phyloP scores from a whole-genome alignment of 2,888 invertebrate genomes.

The Rhagophthalmus giganteus region DNA sequence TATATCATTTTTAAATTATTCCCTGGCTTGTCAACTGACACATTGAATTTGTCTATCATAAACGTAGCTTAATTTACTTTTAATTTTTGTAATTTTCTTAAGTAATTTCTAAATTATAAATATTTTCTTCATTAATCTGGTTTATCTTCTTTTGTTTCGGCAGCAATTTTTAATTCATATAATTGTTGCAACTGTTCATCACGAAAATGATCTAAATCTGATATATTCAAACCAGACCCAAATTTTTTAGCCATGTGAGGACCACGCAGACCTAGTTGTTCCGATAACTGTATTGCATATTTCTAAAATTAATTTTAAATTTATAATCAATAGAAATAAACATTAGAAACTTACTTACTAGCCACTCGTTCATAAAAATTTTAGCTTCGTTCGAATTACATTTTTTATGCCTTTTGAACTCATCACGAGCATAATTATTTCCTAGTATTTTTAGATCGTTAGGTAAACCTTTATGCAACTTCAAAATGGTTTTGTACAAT shows the following conservation, averaged over 20 bases:
- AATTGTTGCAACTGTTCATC: conserved; percentile 85
- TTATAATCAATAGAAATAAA: neutral
- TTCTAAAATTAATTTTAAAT: conserved; percentile 60
- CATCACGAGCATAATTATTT: conserved; percentile 64
- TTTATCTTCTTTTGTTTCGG: conserved; percentile 44
- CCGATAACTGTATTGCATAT: conserved; percentile 73
- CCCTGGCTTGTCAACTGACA: too few species aligned
- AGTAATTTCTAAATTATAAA: neutral
- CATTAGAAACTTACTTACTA: conserved; percentile 60
- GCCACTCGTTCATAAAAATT: conserved; percentile 87
- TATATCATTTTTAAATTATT: neutral
- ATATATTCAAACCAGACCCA: conserved; percentile 65
- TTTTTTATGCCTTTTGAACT: conserved; percentile 82
- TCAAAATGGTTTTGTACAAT: conserved; percentile 65
- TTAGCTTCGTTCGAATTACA: conserved; percentile 70
- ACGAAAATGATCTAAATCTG: conserved; percentile 69
- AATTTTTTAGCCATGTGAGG: conserved; percentile 63
- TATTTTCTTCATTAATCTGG: neutral
- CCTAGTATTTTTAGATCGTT: conserved; percentile 60
- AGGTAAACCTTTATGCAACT: conserved; percentile 64
- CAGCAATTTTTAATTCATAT: conserved; percentile 77
- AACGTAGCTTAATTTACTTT: neutral
- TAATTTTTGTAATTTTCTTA: neutral
- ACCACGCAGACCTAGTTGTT: conserved; percentile 63
- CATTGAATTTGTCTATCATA: neutral